Evolutionary conservation across 1,140 invertebrate species (phyloP), one percentile per base, ranked within the genome.

Genomic region (Spodoptera litura): DNA sequence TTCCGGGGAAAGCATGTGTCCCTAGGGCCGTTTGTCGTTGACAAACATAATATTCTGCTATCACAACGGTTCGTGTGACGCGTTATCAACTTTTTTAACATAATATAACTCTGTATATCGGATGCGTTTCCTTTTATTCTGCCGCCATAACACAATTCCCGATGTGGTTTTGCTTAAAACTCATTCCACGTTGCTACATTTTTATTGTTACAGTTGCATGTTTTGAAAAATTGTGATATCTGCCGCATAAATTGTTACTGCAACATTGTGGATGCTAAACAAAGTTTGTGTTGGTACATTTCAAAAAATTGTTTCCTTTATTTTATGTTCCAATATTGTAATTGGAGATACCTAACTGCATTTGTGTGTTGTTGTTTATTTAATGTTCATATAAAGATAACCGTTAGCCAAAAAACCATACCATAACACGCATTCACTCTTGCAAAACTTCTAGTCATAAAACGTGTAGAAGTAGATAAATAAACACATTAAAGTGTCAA

Each of bases 41-140:
- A 35, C 49, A 53, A 55, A 49, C 71, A 27, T n/a, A 12, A 74
- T 59, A 74, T 49, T 74, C 38, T 71, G 56, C 13, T 74, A 74
- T 74, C 55, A 49, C 38, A 74, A 74, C 55, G 56, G 51, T 61
- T 61, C 27, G 56, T 71, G 52, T 68, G 49, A 15, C 64, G 44
- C 62, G 64, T 74, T 74, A 59, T 74, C 71, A 74, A 59, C 9
- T 74, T 74, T 44, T 61, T 49, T 74, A 74, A 74, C 71, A 59
- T 1, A 20, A 20, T 74, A 74, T 74, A 61, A 35, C 44, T 11
- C 15, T 55, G 66, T 55, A 56, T 61, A 59, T 74, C 20, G 71
- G 6, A 13, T 58, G 71, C 71, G 38, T 61, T 59, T 74, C 35
- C 38, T 74, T 74, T 74, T 73, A 73, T 73, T 74, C 58, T 20